Percentiles rank a stretch among this genome's conserved stretches.
Conservation (phyloP, 2,113 vertebrate species). For the Solea senegalensis region DNA sequence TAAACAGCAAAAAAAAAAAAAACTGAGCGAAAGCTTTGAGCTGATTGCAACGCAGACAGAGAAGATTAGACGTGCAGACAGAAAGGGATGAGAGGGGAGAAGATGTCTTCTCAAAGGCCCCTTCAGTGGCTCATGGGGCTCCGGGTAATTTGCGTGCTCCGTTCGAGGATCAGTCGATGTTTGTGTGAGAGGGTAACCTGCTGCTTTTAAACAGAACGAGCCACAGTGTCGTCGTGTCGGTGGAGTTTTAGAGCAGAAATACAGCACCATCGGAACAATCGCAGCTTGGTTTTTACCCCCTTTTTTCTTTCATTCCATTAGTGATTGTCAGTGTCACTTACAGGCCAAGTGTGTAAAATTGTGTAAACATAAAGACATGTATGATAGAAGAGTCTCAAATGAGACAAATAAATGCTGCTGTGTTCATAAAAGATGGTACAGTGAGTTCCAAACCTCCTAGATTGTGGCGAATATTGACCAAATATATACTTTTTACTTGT, state of each 20-base stretch:
- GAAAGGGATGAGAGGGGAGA: constrained; percentile 28
- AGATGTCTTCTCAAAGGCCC: constrained; percentile 44
- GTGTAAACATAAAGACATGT: too few relatives aligned
- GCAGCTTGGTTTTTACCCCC: too few relatives aligned
- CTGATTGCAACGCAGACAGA: constrained; percentile 44
- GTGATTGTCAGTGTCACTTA: too few relatives aligned
- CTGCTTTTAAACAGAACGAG: constrained; percentile 29
- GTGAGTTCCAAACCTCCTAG: too few relatives aligned
- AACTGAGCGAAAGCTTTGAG: constrained; percentile 61
- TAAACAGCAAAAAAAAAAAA: constrained; percentile 54
- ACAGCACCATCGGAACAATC: too few relatives aligned
- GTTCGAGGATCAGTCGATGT: constrained; percentile 42
- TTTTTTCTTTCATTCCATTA: too few relatives aligned
- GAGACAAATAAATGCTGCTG: too few relatives aligned
- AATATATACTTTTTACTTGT: too few relatives aligned
- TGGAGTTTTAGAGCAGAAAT: background rate
- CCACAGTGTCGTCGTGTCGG: constrained; percentile 7
- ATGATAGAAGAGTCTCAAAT: too few relatives aligned
- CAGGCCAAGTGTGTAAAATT: too few relatives aligned
- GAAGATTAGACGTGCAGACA: constrained; percentile 63
- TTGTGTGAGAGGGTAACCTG: constrained; percentile 19
- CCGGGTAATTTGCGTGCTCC: constrained; percentile 24
- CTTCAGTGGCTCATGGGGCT: constrained; percentile 30
- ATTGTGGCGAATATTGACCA: too few relatives aligned
- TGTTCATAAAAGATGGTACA: too few relatives aligned